These are phyloP conservation scores for Emydocephalus ijimae DNA, from an alignment of 2,113 vertebrate species.

Conservation along the genomic window DNA sequence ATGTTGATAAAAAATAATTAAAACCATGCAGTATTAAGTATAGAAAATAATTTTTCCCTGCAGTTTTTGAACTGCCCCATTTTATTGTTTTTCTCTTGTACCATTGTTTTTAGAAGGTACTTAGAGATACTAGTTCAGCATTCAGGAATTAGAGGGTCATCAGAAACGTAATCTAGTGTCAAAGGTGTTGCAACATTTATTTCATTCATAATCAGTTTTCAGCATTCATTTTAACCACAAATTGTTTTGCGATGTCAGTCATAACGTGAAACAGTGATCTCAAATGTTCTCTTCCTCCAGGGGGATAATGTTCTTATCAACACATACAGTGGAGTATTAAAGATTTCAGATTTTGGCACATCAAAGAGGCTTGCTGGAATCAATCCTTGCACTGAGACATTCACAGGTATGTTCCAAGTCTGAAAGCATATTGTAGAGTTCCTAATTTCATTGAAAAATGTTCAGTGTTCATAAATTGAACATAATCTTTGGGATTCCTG, in stretches of 20 bases:
- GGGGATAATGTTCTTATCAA: slow-evolving; percentile 98
- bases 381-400: slow-evolving; percentile 97
- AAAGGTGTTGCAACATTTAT: not conserved
- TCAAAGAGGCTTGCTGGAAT: slow-evolving; percentile 97
- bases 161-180: not conserved
- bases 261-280: slow-evolving; percentile 36
- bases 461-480: slow-evolving; percentile 5
- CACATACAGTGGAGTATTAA: slow-evolving; percentile 96
- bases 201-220: slow-evolving; percentile 28
- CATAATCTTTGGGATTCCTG: slow-evolving; percentile 7
- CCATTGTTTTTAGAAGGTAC: not conserved
- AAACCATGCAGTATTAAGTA: not conserved
- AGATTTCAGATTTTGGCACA: slow-evolving; percentile 98
- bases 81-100: not conserved
- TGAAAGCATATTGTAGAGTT: not conserved
- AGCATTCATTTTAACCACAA: slow-evolving; percentile 19
- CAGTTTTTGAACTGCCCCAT: not conserved
- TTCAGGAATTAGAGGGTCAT: slow-evolving; percentile 22
- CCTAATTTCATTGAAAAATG: not conserved
- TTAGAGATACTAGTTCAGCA: not conserved
- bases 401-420: slow-evolving; percentile 82
- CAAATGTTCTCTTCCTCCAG: slow-evolving; percentile 69
- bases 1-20: not conserved
- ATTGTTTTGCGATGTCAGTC: slow-evolving; percentile 10
- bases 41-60: not conserved